Conservation (phyloP, 2,888 invertebrate genomes). For the Argynnis bischoffii region DNA sequence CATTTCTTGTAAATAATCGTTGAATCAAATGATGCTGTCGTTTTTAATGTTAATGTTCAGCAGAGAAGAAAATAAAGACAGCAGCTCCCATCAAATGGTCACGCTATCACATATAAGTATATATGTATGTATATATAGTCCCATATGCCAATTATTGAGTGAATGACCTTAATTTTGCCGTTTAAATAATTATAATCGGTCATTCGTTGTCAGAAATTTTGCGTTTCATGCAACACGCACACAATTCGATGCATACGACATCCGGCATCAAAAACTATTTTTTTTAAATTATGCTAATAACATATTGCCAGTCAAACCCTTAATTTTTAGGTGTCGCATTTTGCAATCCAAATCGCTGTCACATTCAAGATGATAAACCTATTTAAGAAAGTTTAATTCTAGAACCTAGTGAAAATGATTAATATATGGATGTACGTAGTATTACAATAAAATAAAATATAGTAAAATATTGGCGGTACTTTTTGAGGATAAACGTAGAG, state of each 20-base stretch:
- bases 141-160: neutral
- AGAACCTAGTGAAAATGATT: too few species aligned
- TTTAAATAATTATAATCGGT: slow-evolving; percentile 30
- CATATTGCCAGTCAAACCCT: too few species aligned
- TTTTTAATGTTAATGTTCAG: slow-evolving; percentile 21
- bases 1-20: slow-evolving; percentile 12
- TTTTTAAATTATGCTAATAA: slow-evolving; percentile 6
- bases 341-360: too few species aligned
- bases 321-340: too few species aligned
- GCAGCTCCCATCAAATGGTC: slow-evolving; percentile 23
- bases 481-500: slow-evolving; percentile 11
- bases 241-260: slow-evolving; percentile 10
- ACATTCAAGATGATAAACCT: too few species aligned
- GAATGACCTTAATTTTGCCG: slow-evolving; percentile 26
- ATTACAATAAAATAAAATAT: neutral
- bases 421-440: too few species aligned
- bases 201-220: slow-evolving; percentile 10
- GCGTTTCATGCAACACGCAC: slow-evolving; percentile 35
- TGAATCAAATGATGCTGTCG: slow-evolving; percentile 17
- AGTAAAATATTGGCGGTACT: neutral
- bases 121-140: neutral
- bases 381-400: too few species aligned
- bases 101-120: slow-evolving; percentile 12
- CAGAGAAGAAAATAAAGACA: slow-evolving; percentile 17
- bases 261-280: slow-evolving; percentile 6